Base-by-base conservation (phyloP, 2,888 invertebrate genomes). In the Thelaira solivaga region DNA sequence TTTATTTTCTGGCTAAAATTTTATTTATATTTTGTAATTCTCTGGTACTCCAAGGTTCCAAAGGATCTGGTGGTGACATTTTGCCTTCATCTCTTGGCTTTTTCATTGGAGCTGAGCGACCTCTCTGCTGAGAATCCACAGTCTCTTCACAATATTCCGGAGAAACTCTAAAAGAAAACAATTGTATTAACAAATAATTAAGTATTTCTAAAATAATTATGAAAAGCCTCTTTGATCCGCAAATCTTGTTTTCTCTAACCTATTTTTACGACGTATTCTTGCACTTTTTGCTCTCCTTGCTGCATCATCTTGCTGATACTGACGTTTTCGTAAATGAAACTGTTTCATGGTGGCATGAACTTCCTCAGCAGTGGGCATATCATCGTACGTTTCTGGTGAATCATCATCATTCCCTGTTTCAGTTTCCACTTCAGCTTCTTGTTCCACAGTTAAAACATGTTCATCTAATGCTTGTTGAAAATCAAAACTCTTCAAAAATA, bases 31-130 rank as follows among this genome's bases (percentile, higher is more conserved):
- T 92, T 75, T 92, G 91, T 82, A 94, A 92, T 82, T 91, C 92
- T 81, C 92, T 91, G 43, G 92, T 93, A 87, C 93, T 94, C 94
- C 94, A 94, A 0, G 94, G 92, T 84, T 94, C 93, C 76, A 94
- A 87, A 4, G 93, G 93, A 89, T 93, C 93, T 7, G 91, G 91
- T 3, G 91, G 90, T 6, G 91, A 90, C n/a, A 80, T 67, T 8
- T 6, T 49, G 2, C 36, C 47, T 59, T 89, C 87, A 6, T 87
- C 84, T 5, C 69, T 29, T 20, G 82, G 78, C 47, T 82, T 83
- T 8, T 83, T 82, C 16, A 72, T 78, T 16, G 84, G 83, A 4
- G 88, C 88, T 8, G 88, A 87, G 18, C 84, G 83, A 1, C 85
- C 84, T 4, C 86, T 82, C 18, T 62, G 31, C 39, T 75, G 13